A percentile compares a stretch with the other conserved stretches of the same genome.
Conservation (phyloP, 1,140 invertebrate genomes). For the Bombus vancouverensis region DNA sequence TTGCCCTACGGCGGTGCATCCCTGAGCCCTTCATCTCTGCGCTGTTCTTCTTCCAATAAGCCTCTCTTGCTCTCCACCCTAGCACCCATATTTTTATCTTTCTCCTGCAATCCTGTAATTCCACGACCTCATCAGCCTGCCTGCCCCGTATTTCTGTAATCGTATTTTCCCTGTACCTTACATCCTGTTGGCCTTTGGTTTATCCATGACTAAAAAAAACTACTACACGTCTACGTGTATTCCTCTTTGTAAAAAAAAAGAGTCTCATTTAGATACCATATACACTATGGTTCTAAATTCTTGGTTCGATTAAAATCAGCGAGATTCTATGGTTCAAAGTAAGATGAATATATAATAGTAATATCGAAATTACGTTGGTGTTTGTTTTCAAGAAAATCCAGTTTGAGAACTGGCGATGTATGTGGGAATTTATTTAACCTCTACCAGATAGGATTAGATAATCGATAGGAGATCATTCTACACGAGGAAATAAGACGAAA, state of each 20-base stretch:
- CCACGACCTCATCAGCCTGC: conserved; percentile 9
- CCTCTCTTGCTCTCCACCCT: background rate
- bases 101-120: conserved; percentile 12
- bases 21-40: conserved; percentile 14
- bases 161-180: background rate
- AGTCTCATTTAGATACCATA: background rate
- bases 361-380: too few relatives aligned
- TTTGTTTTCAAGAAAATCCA: too few relatives aligned
- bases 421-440: too few relatives aligned
- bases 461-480: too few relatives aligned
- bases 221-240: background rate
- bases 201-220: background rate
- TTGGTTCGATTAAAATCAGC: too few relatives aligned
- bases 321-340: too few relatives aligned
- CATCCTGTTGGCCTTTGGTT: background rate
- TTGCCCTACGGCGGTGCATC: conserved; percentile 2
- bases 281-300: too few relatives aligned
- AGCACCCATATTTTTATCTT: conserved; percentile 20
- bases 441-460: too few relatives aligned
- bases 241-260: background rate
- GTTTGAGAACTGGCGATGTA: too few relatives aligned
- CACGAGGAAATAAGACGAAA: too few relatives aligned
- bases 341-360: too few relatives aligned
- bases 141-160: conserved; percentile 5
- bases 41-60: conserved; percentile 10